Conservation (phyloP, 2,888 invertebrate species). For the Odiellus spinosus region DNA sequence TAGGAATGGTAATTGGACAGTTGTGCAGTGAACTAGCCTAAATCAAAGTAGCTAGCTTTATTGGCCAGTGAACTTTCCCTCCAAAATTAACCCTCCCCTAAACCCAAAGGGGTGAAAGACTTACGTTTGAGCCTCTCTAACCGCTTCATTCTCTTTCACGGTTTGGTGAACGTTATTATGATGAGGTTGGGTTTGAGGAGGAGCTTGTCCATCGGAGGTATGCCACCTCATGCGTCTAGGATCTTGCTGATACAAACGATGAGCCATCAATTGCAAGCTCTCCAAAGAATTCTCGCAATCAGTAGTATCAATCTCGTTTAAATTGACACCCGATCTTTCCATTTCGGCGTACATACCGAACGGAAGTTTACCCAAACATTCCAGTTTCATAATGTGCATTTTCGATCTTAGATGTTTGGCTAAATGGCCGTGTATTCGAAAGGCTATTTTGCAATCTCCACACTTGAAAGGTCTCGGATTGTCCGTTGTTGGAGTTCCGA, state of each 20-base stretch:
- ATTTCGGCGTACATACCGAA: conserved; percentile 88
- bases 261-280: conserved; percentile 48
- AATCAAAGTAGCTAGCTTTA: no score
- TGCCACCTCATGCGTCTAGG: conserved; percentile 22
- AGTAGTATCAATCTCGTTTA: conserved; percentile 88
- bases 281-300: conserved; percentile 88
- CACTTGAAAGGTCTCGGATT: conserved; percentile 95
- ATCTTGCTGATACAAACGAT: conserved; percentile 24
- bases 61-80: no score
- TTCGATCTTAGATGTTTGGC: conserved; percentile 92
- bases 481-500: conserved; percentile 56
- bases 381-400: conserved; percentile 85
- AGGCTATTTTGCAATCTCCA: conserved; percentile 86
- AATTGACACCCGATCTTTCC: conserved; percentile 70
- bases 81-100: no score
- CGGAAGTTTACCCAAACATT: conserved; percentile 66
- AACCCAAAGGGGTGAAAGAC: no score
- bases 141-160: no score
- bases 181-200: no score
- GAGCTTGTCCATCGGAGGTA: conserved; percentile 6
- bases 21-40: no score
- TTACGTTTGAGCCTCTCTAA: no score
- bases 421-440: conserved; percentile 82
- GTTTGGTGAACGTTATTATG: no score
- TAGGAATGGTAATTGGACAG: no score